Evolutionary conservation across 1,140 invertebrate species (phyloP), one percentile per base, ranked within the genome.

Genomic region (Ylistrum balloti): DNA sequence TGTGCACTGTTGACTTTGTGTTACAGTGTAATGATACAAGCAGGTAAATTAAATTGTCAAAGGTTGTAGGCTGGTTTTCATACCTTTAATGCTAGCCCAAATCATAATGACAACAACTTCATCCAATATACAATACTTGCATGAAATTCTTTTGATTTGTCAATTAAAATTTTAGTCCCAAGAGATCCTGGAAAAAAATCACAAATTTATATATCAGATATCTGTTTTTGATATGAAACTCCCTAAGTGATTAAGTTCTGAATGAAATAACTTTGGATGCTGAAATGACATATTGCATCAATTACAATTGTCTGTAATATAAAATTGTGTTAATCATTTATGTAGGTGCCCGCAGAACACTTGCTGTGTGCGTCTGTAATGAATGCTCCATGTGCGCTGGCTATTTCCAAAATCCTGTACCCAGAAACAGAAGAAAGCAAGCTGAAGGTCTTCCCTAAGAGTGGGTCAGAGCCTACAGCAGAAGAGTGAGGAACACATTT

Each of bases 361-460:
- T 92, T 97, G 32, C 97, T 99, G 86, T 98, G 98, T 0, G 98
- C 99, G 0, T 98, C 98, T 86, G 97, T 99, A 0, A 99, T 99
- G 99, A 98, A 98, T 0, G 99, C 99, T 0, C 98, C 99, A 0
- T 98, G 98, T 33, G 98, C 99, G 0, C 96, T 99, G 7, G 98
- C 98, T 93, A 98, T 97, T 90, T 97, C 98, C 0, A 99, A 99
- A 96, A 96, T 99, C 10, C 97, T 99, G 93, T 98, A 98, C 96
- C 99, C 99, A 0, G 99, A 99, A 88, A 94, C 94, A 35, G 92
- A 95, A 87, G 48, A 88, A n/a, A 93, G 92, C 86, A 33, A 91
- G 41, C 90, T 92, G 17, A 91, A 87, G 56, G 92, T 89, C 38
- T 33, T 92, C 5, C 90, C 92, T 28, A 86, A 91, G 5, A 22